Evolutionary conservation across 2,888 invertebrate genomes (phyloP).

Genomic region (Torymus aiolomorphi): DNA sequence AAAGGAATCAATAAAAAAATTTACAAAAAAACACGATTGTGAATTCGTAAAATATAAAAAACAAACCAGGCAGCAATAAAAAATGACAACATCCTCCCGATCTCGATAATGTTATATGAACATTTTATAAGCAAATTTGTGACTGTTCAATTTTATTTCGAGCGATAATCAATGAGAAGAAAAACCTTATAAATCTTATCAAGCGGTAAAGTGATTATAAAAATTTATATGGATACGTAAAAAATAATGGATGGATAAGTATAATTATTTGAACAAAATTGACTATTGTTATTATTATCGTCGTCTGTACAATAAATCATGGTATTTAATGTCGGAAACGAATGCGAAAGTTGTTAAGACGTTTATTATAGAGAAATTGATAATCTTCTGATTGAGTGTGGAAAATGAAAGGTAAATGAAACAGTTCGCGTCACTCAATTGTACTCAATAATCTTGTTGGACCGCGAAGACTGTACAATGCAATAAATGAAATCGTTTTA

Average conservation of each 20-base stretch:
- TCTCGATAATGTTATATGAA: slow-evolving; percentile 24
- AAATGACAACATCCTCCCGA: slow-evolving; percentile 44
- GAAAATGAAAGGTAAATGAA: not conserved
- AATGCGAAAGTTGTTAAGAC: slow-evolving; percentile 12
- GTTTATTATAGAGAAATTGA: not conserved
- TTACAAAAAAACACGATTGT: slow-evolving; percentile 57
- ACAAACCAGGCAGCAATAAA: slow-evolving; percentile 50
- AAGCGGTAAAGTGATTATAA: slow-evolving; percentile 12
- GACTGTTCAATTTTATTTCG: slow-evolving; percentile 29
- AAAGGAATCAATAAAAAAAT: slow-evolving; percentile 64
- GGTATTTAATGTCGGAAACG: not conserved
- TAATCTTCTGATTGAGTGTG: not conserved
- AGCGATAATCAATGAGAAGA: slow-evolving; percentile 44
- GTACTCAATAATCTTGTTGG: slow-evolving; percentile 34
- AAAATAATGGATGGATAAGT: no score
- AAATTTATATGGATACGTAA: slow-evolving; percentile 36
- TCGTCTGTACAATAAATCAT: slow-evolving; percentile 17
- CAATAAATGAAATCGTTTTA: slow-evolving; percentile 48
- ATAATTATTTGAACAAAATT: slow-evolving; percentile 2
- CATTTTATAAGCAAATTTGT: slow-evolving; percentile 19
- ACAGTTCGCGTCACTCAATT: slow-evolving; percentile 9
- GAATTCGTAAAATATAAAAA: slow-evolving; percentile 35
- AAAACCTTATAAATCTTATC: slow-evolving; percentile 15
- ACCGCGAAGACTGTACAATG: slow-evolving; percentile 57
- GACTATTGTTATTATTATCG: slow-evolving; percentile 19